These are phyloP conservation scores for Leuciscus idus DNA, from an alignment of 2,113 vertebrate genomes.

Conservation along the genomic window DNA sequence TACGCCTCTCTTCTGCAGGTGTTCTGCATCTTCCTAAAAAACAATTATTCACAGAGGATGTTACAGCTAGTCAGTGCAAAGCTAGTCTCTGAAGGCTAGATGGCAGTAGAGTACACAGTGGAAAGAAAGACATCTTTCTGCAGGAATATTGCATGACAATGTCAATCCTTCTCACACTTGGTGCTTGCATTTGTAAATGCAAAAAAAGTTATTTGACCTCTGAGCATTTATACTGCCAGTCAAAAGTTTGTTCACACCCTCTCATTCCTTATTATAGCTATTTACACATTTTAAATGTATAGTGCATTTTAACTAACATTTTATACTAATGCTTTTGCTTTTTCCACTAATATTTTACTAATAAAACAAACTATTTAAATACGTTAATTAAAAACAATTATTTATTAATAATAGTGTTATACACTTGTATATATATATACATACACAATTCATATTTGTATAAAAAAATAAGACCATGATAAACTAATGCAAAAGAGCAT, in stretches of 20 bases:
- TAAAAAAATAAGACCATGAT: neutral
- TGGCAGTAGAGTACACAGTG: slow-evolving; percentile 58
- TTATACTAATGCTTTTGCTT: neutral
- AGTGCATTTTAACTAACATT: neutral
- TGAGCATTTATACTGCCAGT: neutral
- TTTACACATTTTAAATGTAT: neutral
- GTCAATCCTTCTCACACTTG: neutral
- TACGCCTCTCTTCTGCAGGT: slow-evolving; percentile 76
- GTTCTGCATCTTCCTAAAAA: slow-evolving; percentile 82
- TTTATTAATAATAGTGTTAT: neutral
- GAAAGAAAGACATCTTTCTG: slow-evolving; percentile 9
- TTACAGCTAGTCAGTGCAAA: neutral
- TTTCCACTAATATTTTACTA: neutral
- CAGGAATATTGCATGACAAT: neutral
- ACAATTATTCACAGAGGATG: slow-evolving; percentile 22
- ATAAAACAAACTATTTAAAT: neutral
- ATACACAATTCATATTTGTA: too few species aligned
- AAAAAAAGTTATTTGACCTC: neutral
- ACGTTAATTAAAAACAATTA: neutral
- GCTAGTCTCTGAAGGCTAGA: slow-evolving; percentile 53
- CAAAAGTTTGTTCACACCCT: neutral
- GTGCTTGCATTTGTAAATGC: neutral
- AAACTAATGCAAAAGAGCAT: neutral
- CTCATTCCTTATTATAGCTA: neutral
- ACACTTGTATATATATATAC: too few species aligned